phyloP scores from a whole-genome alignment of 1,140 invertebrate species.

The Microvelia longipes region DNA sequence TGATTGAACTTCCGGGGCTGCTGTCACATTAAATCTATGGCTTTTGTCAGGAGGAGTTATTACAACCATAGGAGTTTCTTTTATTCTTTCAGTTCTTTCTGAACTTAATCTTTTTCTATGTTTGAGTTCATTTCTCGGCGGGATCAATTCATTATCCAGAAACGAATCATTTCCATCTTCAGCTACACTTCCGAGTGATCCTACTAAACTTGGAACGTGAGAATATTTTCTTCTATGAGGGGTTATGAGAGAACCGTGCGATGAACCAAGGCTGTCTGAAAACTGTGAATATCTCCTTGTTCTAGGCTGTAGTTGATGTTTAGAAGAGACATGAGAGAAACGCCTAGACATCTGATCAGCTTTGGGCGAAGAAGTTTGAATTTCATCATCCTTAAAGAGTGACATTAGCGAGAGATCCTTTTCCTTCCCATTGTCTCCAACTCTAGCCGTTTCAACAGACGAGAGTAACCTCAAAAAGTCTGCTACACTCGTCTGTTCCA shows the following conservation, averaged over 20 bases:
- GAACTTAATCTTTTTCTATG: neutral
- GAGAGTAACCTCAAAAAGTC: constrained; percentile 41
- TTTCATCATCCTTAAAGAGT: neutral
- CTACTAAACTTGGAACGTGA: neutral
- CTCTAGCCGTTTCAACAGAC: neutral
- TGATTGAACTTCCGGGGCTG: neutral
- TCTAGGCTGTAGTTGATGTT: neutral
- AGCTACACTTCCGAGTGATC: neutral
- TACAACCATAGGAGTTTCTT: neutral
- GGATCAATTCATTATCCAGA: neutral
- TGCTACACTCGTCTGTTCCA: constrained; percentile 59
- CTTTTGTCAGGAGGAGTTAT: neutral
- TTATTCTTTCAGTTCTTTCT: too few species aligned
- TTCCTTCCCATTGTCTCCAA: neutral
- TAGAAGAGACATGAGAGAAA: neutral
- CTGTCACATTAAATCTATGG: neutral
- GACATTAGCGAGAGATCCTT: neutral
- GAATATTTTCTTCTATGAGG: neutral
- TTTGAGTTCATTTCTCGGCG: neutral
- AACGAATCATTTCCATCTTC: neutral
- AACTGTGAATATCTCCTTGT: neutral
- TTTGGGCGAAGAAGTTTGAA: neutral
- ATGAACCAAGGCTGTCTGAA: neutral
- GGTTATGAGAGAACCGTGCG: neutral
- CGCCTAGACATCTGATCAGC: neutral